A percentile compares a stretch with the other conserved stretches of the same genome.
Evolutionary conservation across 2,888 invertebrate genomes (phyloP).

Genomic region (Dione vanillae): DNA sequence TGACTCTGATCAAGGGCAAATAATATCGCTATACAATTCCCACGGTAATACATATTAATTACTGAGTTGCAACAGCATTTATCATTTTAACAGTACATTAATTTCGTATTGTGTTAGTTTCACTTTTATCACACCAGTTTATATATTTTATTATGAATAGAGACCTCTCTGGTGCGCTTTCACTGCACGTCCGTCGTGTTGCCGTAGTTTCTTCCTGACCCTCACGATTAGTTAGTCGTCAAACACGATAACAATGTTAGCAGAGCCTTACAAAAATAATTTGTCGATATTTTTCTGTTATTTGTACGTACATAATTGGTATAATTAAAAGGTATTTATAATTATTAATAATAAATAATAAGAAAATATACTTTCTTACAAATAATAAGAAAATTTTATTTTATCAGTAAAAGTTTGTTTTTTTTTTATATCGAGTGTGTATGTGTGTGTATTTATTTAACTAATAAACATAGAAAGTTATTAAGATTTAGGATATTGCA

Average conservation of each 20-base stretch:
- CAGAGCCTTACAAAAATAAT: too few species aligned
- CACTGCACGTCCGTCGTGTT: slow-evolving; percentile 28
- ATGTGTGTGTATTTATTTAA: too few species aligned
- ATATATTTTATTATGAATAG: slow-evolving; percentile 13
- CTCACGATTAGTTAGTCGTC: slow-evolving; percentile 15
- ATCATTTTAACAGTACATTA: background rate
- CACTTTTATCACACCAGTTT: background rate
- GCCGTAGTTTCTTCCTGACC: slow-evolving; percentile 34
- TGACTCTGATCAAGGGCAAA: slow-evolving; percentile 22
- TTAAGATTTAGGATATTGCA: too few species aligned
- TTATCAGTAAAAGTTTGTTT: too few species aligned
- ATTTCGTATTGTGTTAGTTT: background rate
- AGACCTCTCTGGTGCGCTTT: slow-evolving; percentile 25
- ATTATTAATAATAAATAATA: too few species aligned
- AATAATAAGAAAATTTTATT: too few species aligned
- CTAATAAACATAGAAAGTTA: too few species aligned
- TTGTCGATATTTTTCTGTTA: too few species aligned
- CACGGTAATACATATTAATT: slow-evolving; percentile 18
- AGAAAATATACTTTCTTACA: too few species aligned
- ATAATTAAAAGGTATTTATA: too few species aligned
- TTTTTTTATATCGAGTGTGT: too few species aligned
- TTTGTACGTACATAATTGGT: too few species aligned
- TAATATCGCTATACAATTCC: slow-evolving; percentile 20
- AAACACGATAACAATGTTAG: background rate
- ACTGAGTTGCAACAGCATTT: background rate